Conservation (phyloP, 2,888 invertebrate species). For the Hoplodrina blanda region DNA sequence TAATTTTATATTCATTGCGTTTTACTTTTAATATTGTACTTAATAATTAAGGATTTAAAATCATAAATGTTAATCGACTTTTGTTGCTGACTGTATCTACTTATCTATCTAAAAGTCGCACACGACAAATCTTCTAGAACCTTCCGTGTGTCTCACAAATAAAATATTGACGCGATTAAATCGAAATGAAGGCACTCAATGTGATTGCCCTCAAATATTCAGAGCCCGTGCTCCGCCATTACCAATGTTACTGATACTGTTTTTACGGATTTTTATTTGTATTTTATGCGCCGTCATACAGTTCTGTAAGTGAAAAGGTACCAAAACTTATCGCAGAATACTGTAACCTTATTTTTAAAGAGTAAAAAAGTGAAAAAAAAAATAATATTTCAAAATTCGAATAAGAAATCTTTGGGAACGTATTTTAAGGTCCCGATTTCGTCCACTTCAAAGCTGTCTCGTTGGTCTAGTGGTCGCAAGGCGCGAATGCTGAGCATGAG, state of each 20-base stretch:
- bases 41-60: no score
- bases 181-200: constrained; percentile 60
- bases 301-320: background rate
- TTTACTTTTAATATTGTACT: no score
- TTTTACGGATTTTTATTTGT: constrained; percentile 32
- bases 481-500: no score
- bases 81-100: no score
- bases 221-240: constrained; percentile 46
- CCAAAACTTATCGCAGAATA: background rate
- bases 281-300: constrained; percentile 36
- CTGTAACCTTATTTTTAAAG: background rate
- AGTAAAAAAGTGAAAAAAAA: no score
- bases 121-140: constrained; percentile 35
- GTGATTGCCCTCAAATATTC: constrained; percentile 64
- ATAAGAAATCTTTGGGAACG: no score
- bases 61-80: no score
- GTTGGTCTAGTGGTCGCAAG: no score
- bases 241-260: constrained; percentile 34
- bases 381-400: no score
- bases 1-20: no score
- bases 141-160: constrained; percentile 42
- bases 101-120: constrained; percentile 24
- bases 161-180: constrained; percentile 63
- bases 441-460: no score
- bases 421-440: no score